Evolutionary conservation across 2,888 invertebrate genomes (phyloP), one percentile per base, ranked within the genome.

Genomic region (Lithodes maja): DNA sequence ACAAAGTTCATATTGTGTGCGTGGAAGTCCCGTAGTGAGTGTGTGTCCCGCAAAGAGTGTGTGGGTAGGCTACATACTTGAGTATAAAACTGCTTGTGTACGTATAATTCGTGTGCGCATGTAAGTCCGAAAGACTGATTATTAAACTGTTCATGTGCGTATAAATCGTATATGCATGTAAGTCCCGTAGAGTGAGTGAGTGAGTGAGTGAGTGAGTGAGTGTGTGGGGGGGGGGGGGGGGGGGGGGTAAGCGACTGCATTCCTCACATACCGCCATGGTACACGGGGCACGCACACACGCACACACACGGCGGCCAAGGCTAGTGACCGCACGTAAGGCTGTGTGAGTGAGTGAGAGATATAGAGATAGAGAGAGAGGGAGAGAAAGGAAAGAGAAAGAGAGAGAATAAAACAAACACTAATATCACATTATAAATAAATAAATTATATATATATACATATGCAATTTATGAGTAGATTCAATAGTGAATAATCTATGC

Each of bases 251-350:
- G 79, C 78, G 80, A 12, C 55, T 33, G 86, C 86, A 80, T 81
- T 74, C 86, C 80, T 86, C 17, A 61, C 85, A 85, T 85, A 85
- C 85, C 85, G 33, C 61, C 77, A 78, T 77, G 80, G 80, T 71
- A 86, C 85, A 86, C 79, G 54, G 80, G 71, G n/a, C 7, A 80
- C 80, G 61, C 80, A 86, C 85, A 53, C 80, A 86, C 71, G 61
- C 80, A 74, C 74, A 83, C 83, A 69, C 79, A 80, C 85, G 52
- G 15, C 82, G 15, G 50, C 3, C 12, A 79, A 3, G 9, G 54
- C 79, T 9, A 53, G 79, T 53, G 53, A 79, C 7, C 79, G 52
- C 52, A 77, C 77, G 52, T 5, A 77, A 49, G 52, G 17, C 49
- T 5, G 71, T 71, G 17, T 71, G 49, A 7, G 33, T 71, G 49